phyloP scores from a whole-genome alignment of 1,140 invertebrate species.

The Hylaeus volcanicus region DNA sequence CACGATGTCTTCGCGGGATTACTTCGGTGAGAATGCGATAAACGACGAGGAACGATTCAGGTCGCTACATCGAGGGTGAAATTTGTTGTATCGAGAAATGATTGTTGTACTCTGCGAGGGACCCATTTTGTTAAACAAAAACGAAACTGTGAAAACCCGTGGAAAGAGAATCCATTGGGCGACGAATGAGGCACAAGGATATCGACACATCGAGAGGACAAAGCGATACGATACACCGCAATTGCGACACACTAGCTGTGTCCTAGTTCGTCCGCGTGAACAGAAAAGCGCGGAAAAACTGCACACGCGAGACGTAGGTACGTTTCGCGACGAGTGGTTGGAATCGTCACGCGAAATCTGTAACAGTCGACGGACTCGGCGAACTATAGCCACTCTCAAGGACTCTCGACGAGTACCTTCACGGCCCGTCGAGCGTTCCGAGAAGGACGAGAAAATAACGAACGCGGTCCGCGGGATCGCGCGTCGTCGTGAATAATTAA shows the following conservation, averaged over 20 bases:
- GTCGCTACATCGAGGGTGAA: too few relatives aligned
- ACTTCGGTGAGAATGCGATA: too few relatives aligned
- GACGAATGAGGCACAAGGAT: conserved; percentile 12
- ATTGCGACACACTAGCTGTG: neutral
- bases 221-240: neutral
- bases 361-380: neutral
- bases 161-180: neutral
- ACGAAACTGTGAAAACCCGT: neutral
- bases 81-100: too few relatives aligned
- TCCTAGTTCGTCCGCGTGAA: neutral
- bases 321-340: neutral
- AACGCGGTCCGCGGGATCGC: conserved; percentile 16
- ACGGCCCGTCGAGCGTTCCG: conserved; percentile 50
- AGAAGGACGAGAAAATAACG: conserved; percentile 59
- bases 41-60: too few relatives aligned
- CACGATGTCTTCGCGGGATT: too few relatives aligned
- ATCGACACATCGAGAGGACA: neutral
- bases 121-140: neutral
- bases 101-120: neutral
- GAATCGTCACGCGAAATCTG: neutral
- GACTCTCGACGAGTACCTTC: conserved; percentile 52
- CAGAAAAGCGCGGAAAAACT: neutral
- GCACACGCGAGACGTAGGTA: neutral
- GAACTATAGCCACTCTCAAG: conserved; percentile 36
- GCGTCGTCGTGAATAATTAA: conserved; percentile 39